Evolutionary conservation across 2,797 vertebrate genomes (phyloP), one percentile per base, ranked within the genome.

Genomic region (Lutjanus campechanus): DNA sequence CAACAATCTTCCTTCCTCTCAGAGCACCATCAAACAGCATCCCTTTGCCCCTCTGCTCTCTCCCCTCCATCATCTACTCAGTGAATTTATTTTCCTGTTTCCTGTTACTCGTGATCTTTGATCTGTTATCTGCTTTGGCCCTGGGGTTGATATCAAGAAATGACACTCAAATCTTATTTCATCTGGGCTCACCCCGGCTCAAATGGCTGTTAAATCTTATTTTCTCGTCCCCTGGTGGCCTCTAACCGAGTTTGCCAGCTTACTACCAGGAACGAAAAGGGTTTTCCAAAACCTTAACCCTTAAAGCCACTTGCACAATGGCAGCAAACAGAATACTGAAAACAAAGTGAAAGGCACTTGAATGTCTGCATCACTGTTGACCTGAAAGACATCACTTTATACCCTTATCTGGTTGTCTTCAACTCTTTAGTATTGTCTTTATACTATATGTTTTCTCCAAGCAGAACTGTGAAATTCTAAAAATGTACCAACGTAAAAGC

Each of bases 111-210:
- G 41, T 65, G 62, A 77, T 81, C 83, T 88, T 73, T 85, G 76
- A 89, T 88, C 84, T 19, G 56, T 83, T 89, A 88, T 91, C 87
- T 83, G 54, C 78, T 73, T 60, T 40, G 64, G 74, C 77, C 66
- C 50, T 8, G n/a, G 79, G 76, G 44, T 71, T 84, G 66, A 89
- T 87, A 91, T 91, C 76, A 75, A 91, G 77, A 92, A 84, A 88
- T 77, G 70, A 83, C 85, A 58, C 73, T 86, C 62, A 89, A 91
- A 92, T 91, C 86, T 69, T 11, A 90, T 93, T 93, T 89, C 29
- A 66, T 69, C 71, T 68, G 69, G 77, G 82, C 79, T 88, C 75
- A 58, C 68, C 78, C 70, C 0, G 55, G 51, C 83, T 84, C 73
- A 84, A 79, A 90, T 84, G 81, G 58, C 78, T 51, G 17, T 77